Base-by-base conservation (phyloP, 2,888 invertebrate species). In the Lydus trimaculatus region DNA sequence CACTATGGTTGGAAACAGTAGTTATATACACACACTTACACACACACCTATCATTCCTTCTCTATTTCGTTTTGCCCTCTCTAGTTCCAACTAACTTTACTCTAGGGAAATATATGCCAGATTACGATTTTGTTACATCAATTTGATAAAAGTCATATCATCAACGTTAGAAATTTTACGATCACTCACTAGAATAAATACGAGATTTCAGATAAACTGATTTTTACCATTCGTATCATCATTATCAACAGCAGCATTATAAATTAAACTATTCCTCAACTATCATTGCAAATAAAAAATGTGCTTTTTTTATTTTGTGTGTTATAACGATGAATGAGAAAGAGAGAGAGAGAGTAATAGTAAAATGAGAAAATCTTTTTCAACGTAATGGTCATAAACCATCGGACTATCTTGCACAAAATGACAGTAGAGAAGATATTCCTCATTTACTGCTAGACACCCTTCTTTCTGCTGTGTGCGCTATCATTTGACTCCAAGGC, bases 341-440 rank as follows among this genome's bases (percentile, higher is more conserved):
- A 25, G 1, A 13, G 25, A 25, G 6, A 25, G 2, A 25, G 48
- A 23, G 23, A 25, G 25, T 56, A 15, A 11, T 56, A 56, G 11
- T 56, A 56, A 56, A 56, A 56, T 56, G 23, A 76, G 74, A 74
- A 73, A 75, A 74, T 74, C 73, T 75, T 75, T 77, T 76, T 78
- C 77, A 77, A 75, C 78, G 77, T 70, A 65, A 67, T 69, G 70
- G 76, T 73, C 77, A 79, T 80, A 80, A 80, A 80, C 76, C 79
- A 79, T 79, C 75, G 75, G 75, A 73, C 77, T 79, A 80, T 80
- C 80, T 56, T 79, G 75, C 75, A 72, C 73, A 75, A 78, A 78
- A 76, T 76, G 52, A 66, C 63, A 66, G 23, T 25, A 56, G 25
- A 43, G 43, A 17, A 43, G 43, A 20, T 20, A 56, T 56, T 15